phyloP scores from a whole-genome alignment of 2,113 vertebrate genomes.

The Callospermophilus lateralis region DNA sequence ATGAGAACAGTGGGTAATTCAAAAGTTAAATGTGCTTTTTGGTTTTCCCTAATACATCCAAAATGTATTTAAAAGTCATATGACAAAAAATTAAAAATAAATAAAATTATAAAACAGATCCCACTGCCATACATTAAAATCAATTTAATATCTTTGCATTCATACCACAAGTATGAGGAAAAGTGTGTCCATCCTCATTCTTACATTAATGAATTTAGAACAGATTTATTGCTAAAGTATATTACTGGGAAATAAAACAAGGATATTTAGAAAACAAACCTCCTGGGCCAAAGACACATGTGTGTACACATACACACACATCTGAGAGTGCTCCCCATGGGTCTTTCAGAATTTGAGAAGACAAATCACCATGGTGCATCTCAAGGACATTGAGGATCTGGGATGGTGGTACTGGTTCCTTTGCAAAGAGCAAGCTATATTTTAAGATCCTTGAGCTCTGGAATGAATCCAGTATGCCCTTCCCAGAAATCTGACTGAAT shows the following conservation, averaged over 20 bases:
- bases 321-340: neutral
- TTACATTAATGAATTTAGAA: constrained; percentile 17
- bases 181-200: neutral
- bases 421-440: neutral
- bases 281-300: neutral
- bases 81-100: neutral
- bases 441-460: constrained; percentile 3
- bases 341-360: constrained; percentile 15
- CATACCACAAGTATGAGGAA: neutral
- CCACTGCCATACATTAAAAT: constrained; percentile 11
- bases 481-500: neutral
- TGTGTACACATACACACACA: neutral
- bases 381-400: neutral
- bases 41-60: constrained; percentile 4
- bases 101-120: constrained; percentile 57
- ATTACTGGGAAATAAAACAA: constrained; percentile 42
- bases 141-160: neutral
- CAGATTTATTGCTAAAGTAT: constrained; percentile 33
- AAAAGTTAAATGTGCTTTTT: neutral
- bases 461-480: neutral
- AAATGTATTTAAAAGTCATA: constrained; percentile 50
- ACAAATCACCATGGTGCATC: neutral
- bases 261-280: constrained; percentile 30
- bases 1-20: constrained; percentile 37
- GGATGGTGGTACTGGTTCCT: neutral